Conservation (phyloP, 2,113 vertebrate species). For the Sciurus niger region DNA sequence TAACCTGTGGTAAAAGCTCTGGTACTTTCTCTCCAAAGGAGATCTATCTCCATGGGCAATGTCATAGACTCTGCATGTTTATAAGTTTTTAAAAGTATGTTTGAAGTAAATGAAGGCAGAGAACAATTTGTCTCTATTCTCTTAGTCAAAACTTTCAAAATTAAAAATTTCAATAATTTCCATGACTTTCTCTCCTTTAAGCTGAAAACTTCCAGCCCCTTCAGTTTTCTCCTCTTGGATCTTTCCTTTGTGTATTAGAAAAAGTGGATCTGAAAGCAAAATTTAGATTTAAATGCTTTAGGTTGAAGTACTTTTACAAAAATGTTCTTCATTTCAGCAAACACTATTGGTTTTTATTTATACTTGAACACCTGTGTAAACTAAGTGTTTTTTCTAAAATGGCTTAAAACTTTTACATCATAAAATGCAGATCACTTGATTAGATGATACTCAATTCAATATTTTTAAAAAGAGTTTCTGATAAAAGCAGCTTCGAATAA, state of each 20-base stretch:
- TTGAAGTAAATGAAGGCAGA: slow-evolving; percentile 46
- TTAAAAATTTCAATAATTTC: not conserved
- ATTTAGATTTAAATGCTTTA: slow-evolving; percentile 59
- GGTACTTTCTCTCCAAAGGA: not conserved
- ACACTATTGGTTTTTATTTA: slow-evolving; percentile 63
- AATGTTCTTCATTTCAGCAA: slow-evolving; percentile 49
- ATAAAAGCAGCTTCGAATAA: slow-evolving; percentile 64
- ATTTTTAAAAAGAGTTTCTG: slow-evolving; percentile 67
- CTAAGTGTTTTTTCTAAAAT: slow-evolving; percentile 65
- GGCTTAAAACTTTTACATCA: slow-evolving; percentile 72
- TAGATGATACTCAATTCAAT: slow-evolving; percentile 51
- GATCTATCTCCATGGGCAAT: not conserved
- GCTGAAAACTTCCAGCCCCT: not conserved
- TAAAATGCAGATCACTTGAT: slow-evolving; percentile 54
- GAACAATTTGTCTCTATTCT: not conserved
- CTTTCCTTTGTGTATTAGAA: slow-evolving; percentile 55
- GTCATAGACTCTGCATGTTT: not conserved
- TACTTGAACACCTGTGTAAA: slow-evolving; percentile 67
- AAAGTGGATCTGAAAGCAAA: slow-evolving; percentile 54
- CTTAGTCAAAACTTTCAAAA: not conserved
- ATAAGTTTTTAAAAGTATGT: not conserved
- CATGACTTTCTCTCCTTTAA: not conserved
- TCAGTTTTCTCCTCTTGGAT: slow-evolving; percentile 39
- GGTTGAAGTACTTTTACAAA: slow-evolving; percentile 61
- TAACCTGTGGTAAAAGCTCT: not conserved